phyloP scores from a whole-genome alignment of 1,140 invertebrate genomes.

The Brachystomella parvula region DNA sequence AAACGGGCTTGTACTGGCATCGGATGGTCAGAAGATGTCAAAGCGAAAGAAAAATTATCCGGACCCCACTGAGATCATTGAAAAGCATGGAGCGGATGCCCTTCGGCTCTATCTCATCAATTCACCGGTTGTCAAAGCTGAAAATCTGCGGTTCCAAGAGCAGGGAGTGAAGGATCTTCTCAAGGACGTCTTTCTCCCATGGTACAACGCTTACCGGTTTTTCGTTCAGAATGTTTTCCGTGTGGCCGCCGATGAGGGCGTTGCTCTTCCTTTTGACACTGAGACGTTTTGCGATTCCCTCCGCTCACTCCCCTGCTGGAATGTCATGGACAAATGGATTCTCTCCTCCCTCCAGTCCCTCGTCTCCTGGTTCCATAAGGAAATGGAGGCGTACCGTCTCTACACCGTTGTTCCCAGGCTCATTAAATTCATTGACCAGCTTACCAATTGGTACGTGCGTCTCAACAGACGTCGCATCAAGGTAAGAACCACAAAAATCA shows the following conservation, averaged over 20 bases:
- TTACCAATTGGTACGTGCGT: constrained; percentile 98
- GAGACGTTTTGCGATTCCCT: too few species aligned
- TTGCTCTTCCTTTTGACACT: constrained; percentile 39
- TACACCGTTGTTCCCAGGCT: constrained; percentile 92
- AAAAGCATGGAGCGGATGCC: constrained; percentile 95
- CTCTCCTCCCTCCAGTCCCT: constrained; percentile 91
- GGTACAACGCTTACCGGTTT: constrained; percentile 98
- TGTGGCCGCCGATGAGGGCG: constrained; percentile 20
- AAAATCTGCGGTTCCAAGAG: constrained; percentile 94
- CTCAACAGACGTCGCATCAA: constrained; percentile 90
- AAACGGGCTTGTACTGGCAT: constrained; percentile 88
- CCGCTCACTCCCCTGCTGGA: too few species aligned
- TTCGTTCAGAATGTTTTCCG: constrained; percentile 78
- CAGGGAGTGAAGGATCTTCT: constrained; percentile 92
- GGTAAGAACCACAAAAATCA: too few species aligned
- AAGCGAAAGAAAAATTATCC: constrained; percentile 99
- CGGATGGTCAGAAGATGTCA: constrained; percentile 98
- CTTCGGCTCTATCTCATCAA: constrained; percentile 93
- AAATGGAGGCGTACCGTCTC: constrained; percentile 89
- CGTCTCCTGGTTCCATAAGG: constrained; percentile 74
- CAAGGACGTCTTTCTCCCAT: constrained; percentile 96
- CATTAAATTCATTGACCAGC: constrained; percentile 92
- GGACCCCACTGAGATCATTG: constrained; percentile 82
- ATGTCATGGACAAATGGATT: constrained; percentile 98
- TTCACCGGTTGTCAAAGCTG: constrained; percentile 94